Evolutionary conservation across 2,888 invertebrate species (phyloP), one percentile per base, ranked within the genome.

Genomic region (Stenoptilia bipunctidactyla): DNA sequence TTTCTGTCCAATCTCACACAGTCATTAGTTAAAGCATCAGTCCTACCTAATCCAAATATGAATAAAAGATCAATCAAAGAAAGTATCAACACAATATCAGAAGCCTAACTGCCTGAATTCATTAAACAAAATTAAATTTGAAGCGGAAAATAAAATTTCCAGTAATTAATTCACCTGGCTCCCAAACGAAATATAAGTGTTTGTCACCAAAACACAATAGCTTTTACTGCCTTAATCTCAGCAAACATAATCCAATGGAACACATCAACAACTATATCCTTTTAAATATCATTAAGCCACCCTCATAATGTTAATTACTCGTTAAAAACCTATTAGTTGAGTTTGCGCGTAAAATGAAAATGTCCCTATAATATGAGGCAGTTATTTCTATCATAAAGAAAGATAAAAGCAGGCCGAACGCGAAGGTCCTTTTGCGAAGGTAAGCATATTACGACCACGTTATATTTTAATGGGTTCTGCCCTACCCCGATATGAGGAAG

Each of bases 241-340:
- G 20, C 8, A 20, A 20, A 20, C 20, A 20, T 3, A 20, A 20
- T 20, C 3, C 30, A n/a, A 10, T 10, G 10, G n/a, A 30, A 9
- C 12, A 10, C 10, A 30, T 30, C 12, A 30, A 30, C 30, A 12
- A 30, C 12, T n/a, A 30, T n/a, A 30, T n/a, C n/a, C 30, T 9
- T 30, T n/a, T 8, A 30, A 30, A 12, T 30, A 12, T n/a, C 12
- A 12, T 30, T n/a, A 30, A 30, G 9, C 6, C 30, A 30, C 30
- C 30, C 25, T 35, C 36, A 27, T 25, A 40, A 40, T 40, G 40
- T 36, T 40, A 35, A 40, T 40, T n/a, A 12, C 9, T 12, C 30
- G 10, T 30, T 30, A 30, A 30, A n/a, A 20, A 30, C n/a, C 30
- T 30, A 30, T 30, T 12, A 12, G 30, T 9, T n/a, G 30, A 9